Conservation (phyloP, 2,113 vertebrate species). For the Coturnix japonica region DNA sequence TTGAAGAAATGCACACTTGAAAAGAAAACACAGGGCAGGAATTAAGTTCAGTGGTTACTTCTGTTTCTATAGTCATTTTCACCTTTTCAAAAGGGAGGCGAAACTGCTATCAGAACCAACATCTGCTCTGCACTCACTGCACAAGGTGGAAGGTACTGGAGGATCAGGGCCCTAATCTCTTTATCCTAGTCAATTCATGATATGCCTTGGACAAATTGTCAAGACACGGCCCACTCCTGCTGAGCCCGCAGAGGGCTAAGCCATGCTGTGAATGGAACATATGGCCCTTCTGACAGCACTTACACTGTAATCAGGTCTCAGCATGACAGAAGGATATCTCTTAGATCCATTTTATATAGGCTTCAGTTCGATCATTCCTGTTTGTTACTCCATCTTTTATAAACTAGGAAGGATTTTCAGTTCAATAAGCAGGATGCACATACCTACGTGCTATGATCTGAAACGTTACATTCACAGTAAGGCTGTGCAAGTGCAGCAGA, state of each 20-base stretch:
- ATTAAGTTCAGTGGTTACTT: constrained; percentile 15
- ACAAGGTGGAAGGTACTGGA: not conserved
- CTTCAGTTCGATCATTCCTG: not conserved
- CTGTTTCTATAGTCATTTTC: constrained; percentile 15
- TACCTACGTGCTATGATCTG: not conserved
- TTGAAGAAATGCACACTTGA: not conserved
- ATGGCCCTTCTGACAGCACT: constrained; percentile 50
- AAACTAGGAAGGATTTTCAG: constrained; percentile 9
- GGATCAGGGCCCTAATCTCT: constrained; percentile 53
- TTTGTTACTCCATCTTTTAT: constrained; percentile 36
- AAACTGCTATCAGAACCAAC: not conserved
- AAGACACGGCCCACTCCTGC: not conserved
- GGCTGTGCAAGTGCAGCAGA: not conserved
- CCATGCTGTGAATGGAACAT: constrained; percentile 32
- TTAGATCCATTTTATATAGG: constrained; percentile 40
- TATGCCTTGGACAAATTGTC: constrained; percentile 32
- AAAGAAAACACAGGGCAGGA: not conserved
- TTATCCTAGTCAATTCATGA: constrained; percentile 53
- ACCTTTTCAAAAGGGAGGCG: not conserved
- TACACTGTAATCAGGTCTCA: constrained; percentile 48
- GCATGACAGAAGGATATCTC: constrained; percentile 29
- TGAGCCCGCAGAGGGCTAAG: constrained; percentile 9
- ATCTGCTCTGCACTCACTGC: not conserved
- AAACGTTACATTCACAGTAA: not conserved
- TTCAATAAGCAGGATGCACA: not conserved